These are phyloP conservation scores for Berghia stephanieae DNA, from an alignment of 1,140 invertebrate genomes.

Conservation along the genomic window DNA sequence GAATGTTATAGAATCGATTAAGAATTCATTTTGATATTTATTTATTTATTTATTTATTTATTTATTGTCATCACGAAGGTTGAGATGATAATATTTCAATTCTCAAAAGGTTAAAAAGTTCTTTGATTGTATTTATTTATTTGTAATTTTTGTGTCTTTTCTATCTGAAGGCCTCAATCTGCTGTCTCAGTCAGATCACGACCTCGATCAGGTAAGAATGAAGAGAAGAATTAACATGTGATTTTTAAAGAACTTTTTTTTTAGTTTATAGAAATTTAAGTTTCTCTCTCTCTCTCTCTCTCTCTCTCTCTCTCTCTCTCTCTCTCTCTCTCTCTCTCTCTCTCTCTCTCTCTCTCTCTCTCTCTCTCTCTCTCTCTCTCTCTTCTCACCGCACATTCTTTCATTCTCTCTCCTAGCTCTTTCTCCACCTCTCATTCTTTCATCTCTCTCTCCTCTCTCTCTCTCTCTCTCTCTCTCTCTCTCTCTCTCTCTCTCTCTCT, in stretches of 20 bases:
- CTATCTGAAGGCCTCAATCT: constrained; percentile 36
- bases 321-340: too few relatives aligned
- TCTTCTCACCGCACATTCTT: neutral
- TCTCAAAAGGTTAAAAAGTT: neutral
- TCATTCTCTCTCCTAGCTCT: neutral
- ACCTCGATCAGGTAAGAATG: constrained; percentile 34
- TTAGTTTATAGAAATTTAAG: neutral
- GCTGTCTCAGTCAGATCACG: constrained; percentile 30
- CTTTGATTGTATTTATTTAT: neutral
- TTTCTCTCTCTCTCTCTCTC: neutral
- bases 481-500: neutral
- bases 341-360: neutral
- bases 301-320: constrained; percentile 10
- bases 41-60: too few relatives aligned
- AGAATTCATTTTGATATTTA: too few relatives aligned
- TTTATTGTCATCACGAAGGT: neutral
- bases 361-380: constrained; percentile 22
- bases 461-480: constrained; percentile 6
- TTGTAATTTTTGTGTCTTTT: neutral
- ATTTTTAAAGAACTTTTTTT: neutral
- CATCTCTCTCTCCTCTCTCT: too few relatives aligned
- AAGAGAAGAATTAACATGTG: too few relatives aligned
- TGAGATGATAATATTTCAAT: neutral
- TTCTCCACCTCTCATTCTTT: too few relatives aligned
- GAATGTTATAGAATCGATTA: too few relatives aligned